Percentiles rank a stretch among this genome's conserved stretches.
Evolutionary conservation across 1,140 invertebrate genomes (phyloP).

Genomic region (Globodera rostochiensis): DNA sequence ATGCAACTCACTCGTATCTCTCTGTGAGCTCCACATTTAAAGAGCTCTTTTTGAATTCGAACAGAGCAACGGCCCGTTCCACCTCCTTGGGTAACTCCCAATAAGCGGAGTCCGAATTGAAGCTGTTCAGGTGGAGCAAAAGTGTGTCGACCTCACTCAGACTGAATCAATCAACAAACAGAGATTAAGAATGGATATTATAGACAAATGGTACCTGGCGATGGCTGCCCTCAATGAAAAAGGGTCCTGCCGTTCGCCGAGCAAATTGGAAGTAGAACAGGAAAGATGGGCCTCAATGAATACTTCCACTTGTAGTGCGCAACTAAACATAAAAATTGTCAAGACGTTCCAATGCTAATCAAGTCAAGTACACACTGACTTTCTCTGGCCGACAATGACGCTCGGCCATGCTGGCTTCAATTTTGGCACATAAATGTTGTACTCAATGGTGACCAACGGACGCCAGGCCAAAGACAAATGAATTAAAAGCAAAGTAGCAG

Average conservation of each 20-base stretch:
- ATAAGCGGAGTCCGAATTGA: conserved; percentile 39
- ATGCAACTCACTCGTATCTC: conserved; percentile 39
- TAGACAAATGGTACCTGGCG: not conserved
- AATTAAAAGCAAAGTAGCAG: conserved; percentile 2
- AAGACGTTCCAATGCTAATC: too few relatives aligned
- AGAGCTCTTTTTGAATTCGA: conserved; percentile 31
- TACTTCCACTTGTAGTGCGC: conserved; percentile 42
- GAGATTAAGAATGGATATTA: not conserved
- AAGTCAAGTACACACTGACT: too few relatives aligned
- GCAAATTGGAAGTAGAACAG: not conserved
- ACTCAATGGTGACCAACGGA: conserved; percentile 36
- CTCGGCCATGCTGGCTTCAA: conserved; percentile 27
- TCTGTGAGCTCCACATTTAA: conserved; percentile 27
- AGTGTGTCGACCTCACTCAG: conserved; percentile 39
- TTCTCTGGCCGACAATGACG: too few relatives aligned
- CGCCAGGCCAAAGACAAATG: conserved; percentile 26
- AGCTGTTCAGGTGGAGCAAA: conserved; percentile 40
- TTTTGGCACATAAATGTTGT: conserved; percentile 36
- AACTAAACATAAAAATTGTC: conserved; percentile 14
- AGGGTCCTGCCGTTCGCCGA: not conserved
- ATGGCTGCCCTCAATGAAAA: not conserved
- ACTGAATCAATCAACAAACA: conserved; percentile 15
- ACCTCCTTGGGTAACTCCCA: conserved; percentile 45
- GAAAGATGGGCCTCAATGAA: conserved; percentile 29
- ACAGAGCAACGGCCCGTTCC: conserved; percentile 34